Evolutionary conservation across 2,888 invertebrate species (phyloP).

Genomic region (Dasysyrphus tricinctus): DNA sequence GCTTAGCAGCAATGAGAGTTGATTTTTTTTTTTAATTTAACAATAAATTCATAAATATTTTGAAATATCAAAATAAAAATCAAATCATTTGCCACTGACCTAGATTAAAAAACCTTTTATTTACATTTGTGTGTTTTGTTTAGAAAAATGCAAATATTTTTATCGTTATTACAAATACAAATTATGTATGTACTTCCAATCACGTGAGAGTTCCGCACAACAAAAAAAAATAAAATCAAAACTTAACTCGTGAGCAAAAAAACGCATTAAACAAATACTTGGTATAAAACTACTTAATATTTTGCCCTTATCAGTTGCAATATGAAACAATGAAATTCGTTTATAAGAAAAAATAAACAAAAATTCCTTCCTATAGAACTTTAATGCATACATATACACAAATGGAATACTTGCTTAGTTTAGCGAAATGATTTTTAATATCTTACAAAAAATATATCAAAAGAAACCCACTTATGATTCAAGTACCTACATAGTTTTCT

Average conservation of each 20-base stretch:
- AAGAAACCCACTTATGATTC: background rate
- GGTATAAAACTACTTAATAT: background rate
- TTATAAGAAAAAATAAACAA: background rate
- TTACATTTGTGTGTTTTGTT: background rate
- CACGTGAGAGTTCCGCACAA: background rate
- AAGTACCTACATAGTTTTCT: background rate
- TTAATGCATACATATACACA: background rate
- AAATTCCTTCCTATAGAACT: background rate
- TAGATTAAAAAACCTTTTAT: background rate
- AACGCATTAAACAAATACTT: background rate
- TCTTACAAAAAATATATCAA: background rate
- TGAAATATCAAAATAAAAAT: too few relatives aligned
- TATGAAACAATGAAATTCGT: constrained; percentile 8
- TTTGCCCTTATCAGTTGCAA: constrained; percentile 12
- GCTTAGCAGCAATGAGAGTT: too few relatives aligned
- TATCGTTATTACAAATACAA: background rate
- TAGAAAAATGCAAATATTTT: constrained; percentile 4
- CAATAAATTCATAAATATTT: too few relatives aligned
- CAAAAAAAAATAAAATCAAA: background rate
- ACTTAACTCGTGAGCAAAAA: background rate
- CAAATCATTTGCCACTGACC: background rate
- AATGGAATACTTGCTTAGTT: background rate
- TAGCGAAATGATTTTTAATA: background rate
- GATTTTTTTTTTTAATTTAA: too few relatives aligned
- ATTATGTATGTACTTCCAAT: background rate